Evolutionary conservation across 1,140 invertebrate species (phyloP).

Genomic region (Homalodisca vitripennis): DNA sequence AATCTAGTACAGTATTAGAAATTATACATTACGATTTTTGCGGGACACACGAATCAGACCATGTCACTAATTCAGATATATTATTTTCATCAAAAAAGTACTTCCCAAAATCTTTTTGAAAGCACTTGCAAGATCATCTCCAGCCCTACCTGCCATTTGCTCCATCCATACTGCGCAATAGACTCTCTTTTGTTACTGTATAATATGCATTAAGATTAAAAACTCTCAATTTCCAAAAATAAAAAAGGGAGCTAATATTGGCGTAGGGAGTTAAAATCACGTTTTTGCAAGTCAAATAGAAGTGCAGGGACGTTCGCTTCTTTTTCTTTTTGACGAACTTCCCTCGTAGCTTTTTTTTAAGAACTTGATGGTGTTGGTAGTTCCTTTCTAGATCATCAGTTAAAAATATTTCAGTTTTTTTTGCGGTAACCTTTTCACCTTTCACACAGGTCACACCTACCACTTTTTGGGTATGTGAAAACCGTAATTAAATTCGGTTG

Average conservation of each 20-base stretch:
- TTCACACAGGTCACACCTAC: slow-evolving; percentile 29
- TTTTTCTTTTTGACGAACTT: slow-evolving; percentile 21
- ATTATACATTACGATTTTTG: slow-evolving; percentile 42
- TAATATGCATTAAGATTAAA: slow-evolving; percentile 41
- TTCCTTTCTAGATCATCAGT: slow-evolving; percentile 14
- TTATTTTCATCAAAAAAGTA: slow-evolving; percentile 36
- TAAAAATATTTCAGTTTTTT: slow-evolving; percentile 10
- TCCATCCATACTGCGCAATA: slow-evolving; percentile 42
- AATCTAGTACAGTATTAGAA: slow-evolving; percentile 38
- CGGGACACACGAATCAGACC: slow-evolving; percentile 42
- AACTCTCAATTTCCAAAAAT: slow-evolving; percentile 39
- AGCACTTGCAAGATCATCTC: slow-evolving; percentile 42
- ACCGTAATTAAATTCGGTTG: slow-evolving; percentile 24
- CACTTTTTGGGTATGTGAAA: slow-evolving; percentile 30
- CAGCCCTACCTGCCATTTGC: slow-evolving; percentile 35
- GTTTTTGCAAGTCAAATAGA: slow-evolving; percentile 3
- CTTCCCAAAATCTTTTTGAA: slow-evolving; percentile 37
- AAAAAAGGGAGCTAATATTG: slow-evolving; percentile 32
- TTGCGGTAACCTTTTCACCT: slow-evolving; percentile 11
- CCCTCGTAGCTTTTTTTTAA: slow-evolving; percentile 20
- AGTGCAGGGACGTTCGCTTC: neutral
- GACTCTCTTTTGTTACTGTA: slow-evolving; percentile 36
- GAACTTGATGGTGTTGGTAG: slow-evolving; percentile 3
- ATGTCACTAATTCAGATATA: slow-evolving; percentile 36
- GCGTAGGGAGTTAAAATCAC: slow-evolving; percentile 27